Evolutionary conservation across 2,888 invertebrate species (phyloP).

Genomic region (Pinctada fucata): DNA sequence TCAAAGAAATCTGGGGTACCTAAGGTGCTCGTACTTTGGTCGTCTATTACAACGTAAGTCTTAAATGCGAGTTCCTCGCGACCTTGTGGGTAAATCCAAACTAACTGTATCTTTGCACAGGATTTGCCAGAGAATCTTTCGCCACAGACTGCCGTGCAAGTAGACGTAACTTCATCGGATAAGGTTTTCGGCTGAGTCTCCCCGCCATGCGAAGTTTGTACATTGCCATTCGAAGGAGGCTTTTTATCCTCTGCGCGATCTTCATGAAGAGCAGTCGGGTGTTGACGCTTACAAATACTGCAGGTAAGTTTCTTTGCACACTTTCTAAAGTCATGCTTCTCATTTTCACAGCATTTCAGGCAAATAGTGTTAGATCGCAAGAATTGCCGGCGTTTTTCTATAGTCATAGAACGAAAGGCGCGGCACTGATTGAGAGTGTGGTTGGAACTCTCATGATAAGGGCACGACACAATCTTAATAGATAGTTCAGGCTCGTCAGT

Average conservation of each 20-base stretch:
- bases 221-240: not conserved
- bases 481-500: not conserved
- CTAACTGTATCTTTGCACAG: not conserved
- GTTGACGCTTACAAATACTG: not conserved
- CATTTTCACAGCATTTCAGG: not conserved
- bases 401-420: not conserved
- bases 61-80: not conserved
- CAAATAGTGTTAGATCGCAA: not conserved
- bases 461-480: not conserved
- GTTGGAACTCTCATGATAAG: not conserved
- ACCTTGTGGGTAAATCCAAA: not conserved
- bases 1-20: not conserved
- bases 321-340: not conserved
- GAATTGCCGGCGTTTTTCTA: not conserved
- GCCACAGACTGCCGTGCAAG: not conserved
- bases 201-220: not conserved
- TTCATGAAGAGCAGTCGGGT: not conserved
- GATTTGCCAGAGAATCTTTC: not conserved
- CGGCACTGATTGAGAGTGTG: conserved; percentile 1
- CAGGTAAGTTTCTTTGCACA: not conserved
- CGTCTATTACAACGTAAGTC: not conserved
- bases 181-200: not conserved
- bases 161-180: not conserved
- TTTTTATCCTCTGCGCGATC: not conserved
- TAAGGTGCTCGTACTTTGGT: not conserved